Percentiles rank a stretch among this genome's conserved stretches.
Evolutionary conservation across 1,140 invertebrate genomes (phyloP).

Genomic region (Bactericera cockerelli): DNA sequence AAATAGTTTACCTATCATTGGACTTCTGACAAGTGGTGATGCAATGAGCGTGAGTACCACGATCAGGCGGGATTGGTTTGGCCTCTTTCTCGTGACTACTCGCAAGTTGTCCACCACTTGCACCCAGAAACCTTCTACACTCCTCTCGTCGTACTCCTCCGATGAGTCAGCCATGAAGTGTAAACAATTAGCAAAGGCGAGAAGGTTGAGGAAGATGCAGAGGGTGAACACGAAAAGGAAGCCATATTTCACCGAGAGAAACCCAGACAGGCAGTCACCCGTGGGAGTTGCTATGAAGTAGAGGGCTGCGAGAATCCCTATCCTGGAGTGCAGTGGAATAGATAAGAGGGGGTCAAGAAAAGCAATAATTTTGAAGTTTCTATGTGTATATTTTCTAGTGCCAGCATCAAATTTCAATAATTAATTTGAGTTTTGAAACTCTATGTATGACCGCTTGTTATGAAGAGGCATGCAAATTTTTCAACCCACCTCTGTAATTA

Average conservation of each 20-base stretch:
- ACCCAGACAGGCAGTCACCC: constrained; percentile 9
- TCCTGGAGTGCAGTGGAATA: constrained; percentile 6
- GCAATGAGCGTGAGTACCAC: background rate
- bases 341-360: too few relatives aligned
- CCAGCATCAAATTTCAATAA: too few relatives aligned
- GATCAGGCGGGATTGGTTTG: background rate
- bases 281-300: constrained; percentile 16
- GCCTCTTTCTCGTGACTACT: background rate
- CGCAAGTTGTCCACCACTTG: background rate
- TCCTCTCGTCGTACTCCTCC: background rate
- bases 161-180: background rate
- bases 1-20: background rate
- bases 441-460: too few relatives aligned
- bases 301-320: constrained; percentile 15
- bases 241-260: constrained; percentile 10
- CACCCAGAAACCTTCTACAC: background rate
- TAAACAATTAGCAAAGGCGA: background rate
- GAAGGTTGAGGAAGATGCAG: constrained; percentile 10
- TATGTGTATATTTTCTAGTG: too few relatives aligned
- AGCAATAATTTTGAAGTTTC: too few relatives aligned
- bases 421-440: too few relatives aligned
- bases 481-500: too few relatives aligned
- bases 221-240: constrained; percentile 14
- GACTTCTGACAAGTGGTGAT: background rate
- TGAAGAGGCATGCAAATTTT: too few relatives aligned